Conservation (phyloP, 2,797 vertebrate genomes). For the Chrysocyon brachyurus region DNA sequence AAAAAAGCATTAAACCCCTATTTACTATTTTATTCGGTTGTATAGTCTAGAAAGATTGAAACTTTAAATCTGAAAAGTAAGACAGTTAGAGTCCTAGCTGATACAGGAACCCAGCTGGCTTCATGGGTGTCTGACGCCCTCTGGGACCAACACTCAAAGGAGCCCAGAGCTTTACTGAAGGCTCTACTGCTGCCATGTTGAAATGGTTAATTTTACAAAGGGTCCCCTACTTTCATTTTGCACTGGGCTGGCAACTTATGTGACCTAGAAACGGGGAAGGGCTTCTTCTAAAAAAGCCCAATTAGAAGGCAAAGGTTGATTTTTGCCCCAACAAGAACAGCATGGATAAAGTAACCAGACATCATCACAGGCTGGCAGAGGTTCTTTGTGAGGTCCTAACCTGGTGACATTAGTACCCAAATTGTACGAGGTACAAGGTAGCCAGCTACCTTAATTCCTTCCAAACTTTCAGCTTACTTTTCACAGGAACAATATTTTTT, state of each 20-base stretch:
- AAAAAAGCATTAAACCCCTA: background rate
- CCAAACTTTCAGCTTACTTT: background rate
- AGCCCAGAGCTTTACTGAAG: accelerated
- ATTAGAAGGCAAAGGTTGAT: background rate
- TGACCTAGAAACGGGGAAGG: background rate
- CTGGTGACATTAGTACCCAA: background rate
- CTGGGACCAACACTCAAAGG: background rate
- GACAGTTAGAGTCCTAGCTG: background rate
- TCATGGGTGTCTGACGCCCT: no score
- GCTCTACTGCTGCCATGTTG: background rate
- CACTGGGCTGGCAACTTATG: background rate
- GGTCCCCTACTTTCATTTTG: background rate
- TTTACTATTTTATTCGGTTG: background rate
- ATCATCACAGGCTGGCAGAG: background rate
- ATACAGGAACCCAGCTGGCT: background rate
- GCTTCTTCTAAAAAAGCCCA: background rate
- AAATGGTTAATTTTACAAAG: background rate
- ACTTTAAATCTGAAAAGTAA: background rate
- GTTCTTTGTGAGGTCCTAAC: background rate
- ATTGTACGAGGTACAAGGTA: background rate
- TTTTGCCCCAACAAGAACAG: background rate
- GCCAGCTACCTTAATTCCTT: background rate
- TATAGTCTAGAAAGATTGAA: background rate
- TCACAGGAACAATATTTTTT: background rate
- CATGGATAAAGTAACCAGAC: background rate